phyloP scores from a whole-genome alignment of 2,888 invertebrate genomes.

The Dolomedes plantarius region DNA sequence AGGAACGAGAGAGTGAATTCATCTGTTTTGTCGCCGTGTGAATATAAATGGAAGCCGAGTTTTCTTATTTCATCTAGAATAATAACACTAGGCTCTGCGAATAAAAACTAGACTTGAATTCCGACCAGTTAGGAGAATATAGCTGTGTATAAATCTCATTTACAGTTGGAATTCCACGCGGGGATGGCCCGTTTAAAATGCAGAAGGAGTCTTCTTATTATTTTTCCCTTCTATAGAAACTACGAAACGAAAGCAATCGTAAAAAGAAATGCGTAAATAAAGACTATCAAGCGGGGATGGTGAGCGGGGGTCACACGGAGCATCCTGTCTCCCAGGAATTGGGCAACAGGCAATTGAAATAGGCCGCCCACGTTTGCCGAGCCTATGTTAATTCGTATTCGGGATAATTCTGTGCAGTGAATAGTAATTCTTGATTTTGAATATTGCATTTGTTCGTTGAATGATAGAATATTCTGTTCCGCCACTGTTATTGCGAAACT shows the following conservation, averaged over 20 bases:
- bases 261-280: constrained; percentile 32
- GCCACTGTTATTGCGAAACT: neutral
- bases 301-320: constrained; percentile 26
- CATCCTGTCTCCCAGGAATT: constrained; percentile 38
- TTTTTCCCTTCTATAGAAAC: constrained; percentile 22
- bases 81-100: constrained; percentile 35
- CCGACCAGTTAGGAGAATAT: constrained; percentile 35
- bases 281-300: constrained; percentile 26
- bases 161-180: constrained; percentile 42
- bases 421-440: constrained; percentile 58
- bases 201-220: constrained; percentile 62
- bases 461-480: constrained; percentile 24
- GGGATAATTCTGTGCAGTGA: constrained; percentile 65
- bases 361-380: constrained; percentile 44
- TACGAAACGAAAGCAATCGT: constrained; percentile 19
- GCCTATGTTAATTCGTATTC: constrained; percentile 62
- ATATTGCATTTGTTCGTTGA: constrained; percentile 49
- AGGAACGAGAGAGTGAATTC: neutral
- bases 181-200: constrained; percentile 50
- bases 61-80: constrained; percentile 45
- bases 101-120: constrained; percentile 31
- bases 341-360: constrained; percentile 45
- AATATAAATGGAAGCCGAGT: constrained; percentile 31
- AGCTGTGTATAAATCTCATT: constrained; percentile 63
- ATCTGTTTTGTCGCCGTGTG: constrained; percentile 28